Evolutionary conservation across 2,888 invertebrate genomes (phyloP), one percentile per base, ranked within the genome.

Genomic region (Adelphocoris suturalis): DNA sequence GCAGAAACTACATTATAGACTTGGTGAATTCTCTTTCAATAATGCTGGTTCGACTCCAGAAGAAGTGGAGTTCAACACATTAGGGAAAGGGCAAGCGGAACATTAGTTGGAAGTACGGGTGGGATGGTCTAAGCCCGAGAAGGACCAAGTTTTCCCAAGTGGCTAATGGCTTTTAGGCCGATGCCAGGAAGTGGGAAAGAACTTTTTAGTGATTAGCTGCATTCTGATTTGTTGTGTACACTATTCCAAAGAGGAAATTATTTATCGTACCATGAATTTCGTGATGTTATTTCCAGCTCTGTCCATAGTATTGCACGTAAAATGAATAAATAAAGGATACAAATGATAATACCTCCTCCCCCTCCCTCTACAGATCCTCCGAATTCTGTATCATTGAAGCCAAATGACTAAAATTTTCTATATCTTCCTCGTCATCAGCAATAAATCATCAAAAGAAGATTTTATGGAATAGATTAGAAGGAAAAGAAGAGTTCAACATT

Each of bases 101-200:
- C 68, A 68, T 68, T 68, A 68, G 68, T 68, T 68, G 23, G 68
- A 68, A 68, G 68, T 68, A 68, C 68, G 12, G 61, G 5, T 19
- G 68, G 23, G 23, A 57, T 57, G 57, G 68, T 68, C 23, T 57
- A 0, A 4, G 68, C 23, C 19, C 68, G 68, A 23, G 23, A 23
- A 68, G 68, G 68, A 68, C 68, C 68, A 23, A 68, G 68, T 68
- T 68, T 68, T 7, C 68, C 23, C 27, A 68, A 68, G 23, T 23
- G 68, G 23, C 68, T 61, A 61, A 61, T 61, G 68, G 68, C 68
- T 68, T 68, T 68, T 68, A 68, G 68, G 68, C 68, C 68, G 68
- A 68, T 23, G 11, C 68, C 23, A 19, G 61, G 61, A 68, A 23
- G 68, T 9, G 68, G 23, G 23, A 23, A 68, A 68, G 19, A 68